These are phyloP conservation scores for Mimas tiliae DNA, from an alignment of 2,888 invertebrate genomes.

Conservation along the genomic window DNA sequence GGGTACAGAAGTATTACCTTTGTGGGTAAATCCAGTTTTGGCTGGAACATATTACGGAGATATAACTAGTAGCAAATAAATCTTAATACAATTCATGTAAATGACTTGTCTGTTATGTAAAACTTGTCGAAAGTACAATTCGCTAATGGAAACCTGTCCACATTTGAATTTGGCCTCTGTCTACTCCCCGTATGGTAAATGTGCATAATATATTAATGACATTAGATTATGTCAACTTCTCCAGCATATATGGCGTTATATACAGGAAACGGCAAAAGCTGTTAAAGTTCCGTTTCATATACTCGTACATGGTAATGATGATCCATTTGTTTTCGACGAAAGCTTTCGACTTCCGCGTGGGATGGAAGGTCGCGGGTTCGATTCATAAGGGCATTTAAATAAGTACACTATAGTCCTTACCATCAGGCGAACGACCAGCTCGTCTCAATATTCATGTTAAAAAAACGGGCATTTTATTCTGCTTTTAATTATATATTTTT, in stretches of 20 bases:
- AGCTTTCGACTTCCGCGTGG: slow-evolving; percentile 3
- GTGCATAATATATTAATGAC: not conserved
- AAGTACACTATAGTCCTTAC: not conserved
- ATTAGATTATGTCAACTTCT: not conserved
- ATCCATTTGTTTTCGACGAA: slow-evolving; percentile 14
- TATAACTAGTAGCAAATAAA: not conserved
- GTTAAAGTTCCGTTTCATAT: not conserved
- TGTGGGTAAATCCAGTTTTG: too few species aligned
- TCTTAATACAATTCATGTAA: not conserved
- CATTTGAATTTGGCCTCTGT: slow-evolving; percentile 2
- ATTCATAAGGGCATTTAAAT: not conserved
- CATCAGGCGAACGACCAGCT: too few species aligned
- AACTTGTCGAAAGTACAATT: not conserved
- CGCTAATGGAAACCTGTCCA: not conserved
- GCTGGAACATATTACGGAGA: too few species aligned
- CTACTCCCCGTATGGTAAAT: not conserved
- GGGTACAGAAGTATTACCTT: too few species aligned
- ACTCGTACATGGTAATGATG: not conserved
- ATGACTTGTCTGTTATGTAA: not conserved
- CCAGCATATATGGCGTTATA: not conserved
- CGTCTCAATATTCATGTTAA: too few species aligned
- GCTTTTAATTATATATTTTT: too few species aligned
- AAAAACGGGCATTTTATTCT: too few species aligned
- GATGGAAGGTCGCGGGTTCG: not conserved
- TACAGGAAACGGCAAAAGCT: slow-evolving; percentile 2